These are phyloP conservation scores for Listronotus oregonensis DNA, from an alignment of 1,140 invertebrate species.

Conservation along the genomic window DNA sequence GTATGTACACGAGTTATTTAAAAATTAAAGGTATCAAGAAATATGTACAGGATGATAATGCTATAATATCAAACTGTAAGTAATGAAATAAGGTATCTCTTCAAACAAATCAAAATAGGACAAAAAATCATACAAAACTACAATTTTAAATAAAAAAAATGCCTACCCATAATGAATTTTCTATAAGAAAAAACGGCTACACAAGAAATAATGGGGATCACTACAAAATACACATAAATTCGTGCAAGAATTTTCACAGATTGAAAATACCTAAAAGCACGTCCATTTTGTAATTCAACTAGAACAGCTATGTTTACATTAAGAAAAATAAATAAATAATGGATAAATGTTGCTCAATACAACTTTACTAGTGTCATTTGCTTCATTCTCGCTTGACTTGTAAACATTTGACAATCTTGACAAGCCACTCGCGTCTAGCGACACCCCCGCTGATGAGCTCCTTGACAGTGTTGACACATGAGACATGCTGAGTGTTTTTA, in stretches of 20 bases:
- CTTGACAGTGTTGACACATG: no score
- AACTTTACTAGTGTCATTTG: not conserved
- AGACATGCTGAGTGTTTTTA: no score
- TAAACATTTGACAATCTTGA: no score
- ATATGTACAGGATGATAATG: no score
- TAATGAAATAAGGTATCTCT: slow-evolving; percentile 8
- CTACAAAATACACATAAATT: slow-evolving; percentile 32
- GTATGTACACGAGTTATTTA: no score
- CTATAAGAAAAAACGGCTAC: slow-evolving; percentile 20
- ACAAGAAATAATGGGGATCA: slow-evolving; percentile 36
- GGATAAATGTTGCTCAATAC: no score
- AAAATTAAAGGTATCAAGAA: no score
- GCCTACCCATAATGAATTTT: slow-evolving; percentile 34
- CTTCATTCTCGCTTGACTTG: slow-evolving; percentile 3
- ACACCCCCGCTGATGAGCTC: no score
- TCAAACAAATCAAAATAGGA: not conserved
- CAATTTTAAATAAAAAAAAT: slow-evolving; percentile 20
- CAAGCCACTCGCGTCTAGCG: no score
- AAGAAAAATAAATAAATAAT: slow-evolving; percentile 41
- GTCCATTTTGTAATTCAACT: slow-evolving; percentile 43
- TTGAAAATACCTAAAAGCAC: slow-evolving; percentile 50
- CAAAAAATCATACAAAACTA: no score
- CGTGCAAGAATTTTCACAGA: slow-evolving; percentile 32
- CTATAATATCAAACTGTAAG: no score
- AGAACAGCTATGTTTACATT: slow-evolving; percentile 39